phyloP scores from a whole-genome alignment of 2,888 invertebrate species.

The Anorthoa munda region DNA sequence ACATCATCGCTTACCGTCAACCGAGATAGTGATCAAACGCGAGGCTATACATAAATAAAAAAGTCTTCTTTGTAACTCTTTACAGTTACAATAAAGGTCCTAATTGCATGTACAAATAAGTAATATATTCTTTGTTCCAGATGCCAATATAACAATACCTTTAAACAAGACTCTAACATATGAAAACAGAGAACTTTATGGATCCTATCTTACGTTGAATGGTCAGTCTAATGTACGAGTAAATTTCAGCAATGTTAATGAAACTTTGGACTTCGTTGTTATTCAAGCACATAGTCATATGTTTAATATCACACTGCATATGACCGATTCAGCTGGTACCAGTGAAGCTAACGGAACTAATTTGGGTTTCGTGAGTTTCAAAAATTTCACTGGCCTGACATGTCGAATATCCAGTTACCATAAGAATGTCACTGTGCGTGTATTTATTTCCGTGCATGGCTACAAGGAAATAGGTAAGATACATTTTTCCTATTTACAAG shows the following conservation, averaged over 20 bases:
- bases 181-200: conserved; percentile 79
- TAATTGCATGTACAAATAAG: not conserved
- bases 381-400: conserved; percentile 56
- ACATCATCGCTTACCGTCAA: no score
- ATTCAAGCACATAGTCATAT: conserved; percentile 92
- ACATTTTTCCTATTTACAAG: conserved; percentile 20
- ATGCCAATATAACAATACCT: conserved; percentile 76
- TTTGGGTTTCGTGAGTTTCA: conserved; percentile 89
- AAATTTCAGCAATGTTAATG: conserved; percentile 83
- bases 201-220: conserved; percentile 74
- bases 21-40: no score
- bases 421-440: conserved; percentile 71
- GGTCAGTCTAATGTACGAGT: conserved; percentile 77
- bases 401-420: conserved; percentile 87
- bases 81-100: not conserved
- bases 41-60: no score
- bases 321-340: conserved; percentile 68
- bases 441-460: conserved; percentile 89
- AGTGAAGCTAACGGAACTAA: conserved; percentile 90
- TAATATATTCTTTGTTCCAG: conserved; percentile 74
- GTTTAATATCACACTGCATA: conserved; percentile 90
- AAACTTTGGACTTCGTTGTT: conserved; percentile 89
- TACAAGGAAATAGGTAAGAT: conserved; percentile 88
- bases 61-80: not conserved
- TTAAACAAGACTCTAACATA: conserved; percentile 75